phyloP scores from a whole-genome alignment of 2,888 invertebrate species.

The Philaethria dido region DNA sequence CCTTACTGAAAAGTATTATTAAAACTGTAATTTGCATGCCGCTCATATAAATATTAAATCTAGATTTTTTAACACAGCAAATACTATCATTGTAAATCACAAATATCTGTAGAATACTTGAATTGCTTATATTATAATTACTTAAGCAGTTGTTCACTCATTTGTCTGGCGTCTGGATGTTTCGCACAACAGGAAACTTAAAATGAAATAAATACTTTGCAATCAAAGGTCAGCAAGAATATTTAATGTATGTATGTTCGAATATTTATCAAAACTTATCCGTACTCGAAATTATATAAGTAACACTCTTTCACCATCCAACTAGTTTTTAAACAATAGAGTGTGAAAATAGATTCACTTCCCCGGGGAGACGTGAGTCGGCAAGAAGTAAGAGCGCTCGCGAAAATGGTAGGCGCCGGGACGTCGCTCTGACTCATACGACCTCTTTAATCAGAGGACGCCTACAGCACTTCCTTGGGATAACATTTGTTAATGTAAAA shows the following conservation, averaged over 20 bases:
- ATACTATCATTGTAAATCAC: no score
- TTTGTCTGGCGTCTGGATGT: neutral
- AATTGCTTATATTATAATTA: neutral
- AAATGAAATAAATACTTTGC: neutral
- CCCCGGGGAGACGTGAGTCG: conserved; percentile 47
- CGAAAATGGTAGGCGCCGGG: conserved; percentile 66
- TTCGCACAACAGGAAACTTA: neutral
- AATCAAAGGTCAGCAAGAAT: neutral
- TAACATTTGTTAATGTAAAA: conserved; percentile 46
- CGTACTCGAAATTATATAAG: neutral
- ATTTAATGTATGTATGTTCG: no score
- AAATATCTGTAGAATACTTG: no score
- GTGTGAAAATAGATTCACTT: conserved; percentile 63
- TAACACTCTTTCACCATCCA: neutral
- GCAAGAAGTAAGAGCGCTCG: conserved; percentile 53
- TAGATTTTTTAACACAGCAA: no score
- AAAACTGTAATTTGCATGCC: neutral
- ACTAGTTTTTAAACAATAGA: conserved; percentile 34
- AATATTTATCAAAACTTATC: neutral
- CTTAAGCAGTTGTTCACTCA: neutral
- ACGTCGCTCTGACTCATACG: conserved; percentile 72
- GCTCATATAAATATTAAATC: no score
- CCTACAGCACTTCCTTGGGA: conserved; percentile 51
- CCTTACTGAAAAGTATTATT: no score
- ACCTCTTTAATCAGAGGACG: conserved; percentile 63